Evolutionary conservation across 2,888 invertebrate genomes (phyloP), one percentile per base, ranked within the genome.

Genomic region (Apamea crenata): DNA sequence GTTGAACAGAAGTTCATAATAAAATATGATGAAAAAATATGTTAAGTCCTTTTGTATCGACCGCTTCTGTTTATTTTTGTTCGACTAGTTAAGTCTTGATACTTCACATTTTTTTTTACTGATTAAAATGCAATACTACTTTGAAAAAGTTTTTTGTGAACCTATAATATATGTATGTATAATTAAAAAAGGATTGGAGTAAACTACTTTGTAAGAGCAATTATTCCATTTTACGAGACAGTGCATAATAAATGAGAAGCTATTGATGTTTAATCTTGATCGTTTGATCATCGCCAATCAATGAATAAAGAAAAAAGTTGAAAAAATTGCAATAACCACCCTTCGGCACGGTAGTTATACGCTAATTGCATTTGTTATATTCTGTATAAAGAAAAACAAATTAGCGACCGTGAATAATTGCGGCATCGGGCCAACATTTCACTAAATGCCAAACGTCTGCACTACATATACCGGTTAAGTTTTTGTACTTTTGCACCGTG

Each of bases 1-100:
- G 95, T 93, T 95, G 95, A 95, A 95, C 96, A 97, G 96, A 96
- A 96, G 96, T 96, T 97, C 96, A 97, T 97, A 96, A 96, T 96
- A 96, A 96, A 96, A 96, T 96, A 96, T 96, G 94, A 95, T 94
- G 95, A 96, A 96, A 96, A 97, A 96, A 96, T 96, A 95, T 94
- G 95, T 94, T 96, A 96, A 96, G 96, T 96, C 97, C 96, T 96
- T 96, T 96, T 96, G 97, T 96, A 96, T 95, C 95, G 95, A 94
- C 95, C 94, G 96, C 94, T 93, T 93, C 93, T 94, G 92, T 95
- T 93, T 95, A 93, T 93, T 87, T 90, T 84, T 90, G 77, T 89
- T 91, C 89, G 83, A 78, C 82, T 91, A 87, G 72, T 84, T 74
- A 91, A 50, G 63, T 93, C 90, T 96, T 96, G 96, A 95, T 96